These are phyloP conservation scores for Eurystomus glaucurus DNA, from an alignment of 2,797 vertebrate species.

Conservation along the genomic window DNA sequence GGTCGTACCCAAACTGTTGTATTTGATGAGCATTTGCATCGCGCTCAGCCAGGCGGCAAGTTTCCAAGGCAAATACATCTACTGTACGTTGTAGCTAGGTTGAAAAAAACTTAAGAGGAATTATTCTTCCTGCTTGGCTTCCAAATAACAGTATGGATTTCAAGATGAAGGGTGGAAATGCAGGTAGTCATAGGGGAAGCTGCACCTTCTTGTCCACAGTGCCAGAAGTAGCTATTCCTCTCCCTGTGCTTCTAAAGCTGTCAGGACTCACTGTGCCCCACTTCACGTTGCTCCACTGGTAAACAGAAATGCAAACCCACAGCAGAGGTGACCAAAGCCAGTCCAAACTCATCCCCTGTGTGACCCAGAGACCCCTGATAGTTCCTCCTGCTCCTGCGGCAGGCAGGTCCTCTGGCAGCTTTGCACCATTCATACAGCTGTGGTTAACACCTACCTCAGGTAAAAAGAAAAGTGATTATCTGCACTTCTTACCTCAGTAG, in stretches of 20 bases:
- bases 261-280: neutral
- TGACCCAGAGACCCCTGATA: neutral
- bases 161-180: neutral
- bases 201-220: neutral
- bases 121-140: neutral
- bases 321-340: neutral
- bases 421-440: neutral
- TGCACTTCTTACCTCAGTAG: neutral
- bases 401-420: neutral
- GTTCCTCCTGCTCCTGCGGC: neutral
- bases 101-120: neutral
- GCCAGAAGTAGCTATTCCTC: neutral
- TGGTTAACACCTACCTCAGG: neutral
- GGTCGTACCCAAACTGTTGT: neutral
- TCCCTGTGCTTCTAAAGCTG: neutral
- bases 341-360: accelerated
- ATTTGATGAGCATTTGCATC: neutral
- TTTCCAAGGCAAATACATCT: neutral
- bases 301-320: neutral
- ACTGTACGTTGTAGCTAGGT: neutral
- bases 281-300: neutral
- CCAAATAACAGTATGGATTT: neutral
- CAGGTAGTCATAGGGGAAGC: neutral
- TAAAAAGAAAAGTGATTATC: neutral
- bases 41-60: neutral